A percentile compares a stretch with the other conserved stretches of the same genome.
Conservation (phyloP, 37 sponge, comb jelly and placozoan genomes). For the Agelas oroides region DNA sequence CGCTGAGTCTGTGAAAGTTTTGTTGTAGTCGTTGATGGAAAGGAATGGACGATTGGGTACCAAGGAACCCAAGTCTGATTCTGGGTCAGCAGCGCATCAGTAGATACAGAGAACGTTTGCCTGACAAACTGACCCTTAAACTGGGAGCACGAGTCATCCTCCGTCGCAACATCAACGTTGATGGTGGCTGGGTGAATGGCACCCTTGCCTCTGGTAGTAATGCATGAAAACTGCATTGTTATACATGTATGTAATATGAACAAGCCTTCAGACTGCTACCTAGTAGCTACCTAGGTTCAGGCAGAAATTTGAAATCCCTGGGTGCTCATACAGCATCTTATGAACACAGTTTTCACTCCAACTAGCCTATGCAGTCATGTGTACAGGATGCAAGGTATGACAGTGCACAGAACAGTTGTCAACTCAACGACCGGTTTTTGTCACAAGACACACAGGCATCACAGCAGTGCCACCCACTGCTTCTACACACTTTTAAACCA, state of each 20-base stretch:
- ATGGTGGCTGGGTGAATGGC: conserved; percentile 13
- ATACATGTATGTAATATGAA: not conserved
- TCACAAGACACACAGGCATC: too few species aligned
- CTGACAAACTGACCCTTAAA: not conserved
- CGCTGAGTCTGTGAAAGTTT: conserved; percentile 8
- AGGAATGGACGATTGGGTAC: not conserved
- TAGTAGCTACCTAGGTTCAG: not conserved
- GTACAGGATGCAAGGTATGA: too few species aligned
- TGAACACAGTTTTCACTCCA: too few species aligned
- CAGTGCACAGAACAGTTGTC: too few species aligned
- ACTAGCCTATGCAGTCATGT: too few species aligned
- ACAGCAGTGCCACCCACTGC: too few species aligned
- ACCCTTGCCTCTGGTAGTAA: not conserved
- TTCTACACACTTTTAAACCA: too few species aligned
- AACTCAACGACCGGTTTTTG: too few species aligned
- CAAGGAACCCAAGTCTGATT: conserved; percentile 1
- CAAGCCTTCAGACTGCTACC: not conserved
- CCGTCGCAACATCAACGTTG: not conserved
- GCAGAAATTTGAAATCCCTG: not conserved
- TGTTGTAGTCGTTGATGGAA: not conserved
- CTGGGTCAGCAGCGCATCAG: not conserved
- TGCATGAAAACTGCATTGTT: not conserved
- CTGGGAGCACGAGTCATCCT: not conserved
- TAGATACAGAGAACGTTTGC: not conserved
- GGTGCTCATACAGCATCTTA: too few species aligned